Evolutionary conservation across 2,113 vertebrate species (phyloP).

Genomic region (Toxotes chatareus): DNA sequence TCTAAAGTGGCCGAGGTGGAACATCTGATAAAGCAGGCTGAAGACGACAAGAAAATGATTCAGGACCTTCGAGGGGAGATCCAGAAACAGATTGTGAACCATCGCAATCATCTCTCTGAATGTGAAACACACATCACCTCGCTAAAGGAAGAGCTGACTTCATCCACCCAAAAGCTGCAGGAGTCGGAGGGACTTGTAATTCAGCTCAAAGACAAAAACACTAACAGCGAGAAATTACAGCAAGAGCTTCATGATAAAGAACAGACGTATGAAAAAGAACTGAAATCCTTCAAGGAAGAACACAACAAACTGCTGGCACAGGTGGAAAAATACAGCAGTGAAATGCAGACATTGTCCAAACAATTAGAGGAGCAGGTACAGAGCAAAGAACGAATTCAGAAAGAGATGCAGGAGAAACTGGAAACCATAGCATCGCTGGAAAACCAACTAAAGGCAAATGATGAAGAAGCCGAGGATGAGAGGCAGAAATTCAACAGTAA

Average conservation of each 20-base stretch:
- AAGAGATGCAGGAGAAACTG: conserved; percentile 78
- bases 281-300: conserved; percentile 87
- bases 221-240: conserved; percentile 74
- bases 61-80: conserved; percentile 84
- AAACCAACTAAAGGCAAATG: conserved; percentile 70
- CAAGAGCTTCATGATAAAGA: conserved; percentile 79
- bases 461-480: conserved; percentile 75
- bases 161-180: conserved; percentile 78
- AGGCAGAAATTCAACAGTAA: conserved; percentile 76
- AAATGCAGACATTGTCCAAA: conserved; percentile 78
- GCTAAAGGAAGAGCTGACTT: conserved; percentile 85
- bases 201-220: conserved; percentile 79
- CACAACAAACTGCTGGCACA: conserved; percentile 84
- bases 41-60: conserved; percentile 81
- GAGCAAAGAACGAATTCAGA: conserved; percentile 70
- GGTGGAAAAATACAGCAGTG: conserved; percentile 78
- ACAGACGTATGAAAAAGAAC: conserved; percentile 82
- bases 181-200: conserved; percentile 76
- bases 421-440: conserved; percentile 82
- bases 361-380: conserved; percentile 77
- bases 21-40: conserved; percentile 81
- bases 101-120: conserved; percentile 81
- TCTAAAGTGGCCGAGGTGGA: conserved; percentile 83
- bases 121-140: conserved; percentile 84
- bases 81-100: conserved; percentile 76